Conservation (phyloP, 1,140 invertebrate species). For the Cephus cinctus region DNA sequence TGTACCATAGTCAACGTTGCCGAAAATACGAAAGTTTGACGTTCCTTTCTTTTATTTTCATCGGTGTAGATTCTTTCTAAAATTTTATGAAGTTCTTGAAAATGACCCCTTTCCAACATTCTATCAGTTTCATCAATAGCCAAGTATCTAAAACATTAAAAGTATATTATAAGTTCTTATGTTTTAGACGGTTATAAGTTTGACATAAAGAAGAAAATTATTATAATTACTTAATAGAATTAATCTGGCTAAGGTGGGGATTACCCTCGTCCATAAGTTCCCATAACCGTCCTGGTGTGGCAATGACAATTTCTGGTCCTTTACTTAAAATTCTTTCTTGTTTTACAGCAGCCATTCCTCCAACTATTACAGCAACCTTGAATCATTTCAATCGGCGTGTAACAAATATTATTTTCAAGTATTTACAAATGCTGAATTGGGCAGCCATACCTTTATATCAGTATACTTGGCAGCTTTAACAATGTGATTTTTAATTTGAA, state of each 20-base stretch:
- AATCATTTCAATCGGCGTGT: conserved; percentile 10
- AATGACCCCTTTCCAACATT: conserved; percentile 97
- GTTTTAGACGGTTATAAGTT: conserved; percentile 5
- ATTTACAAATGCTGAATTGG: neutral
- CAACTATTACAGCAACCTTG: conserved; percentile 76
- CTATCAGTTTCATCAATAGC: conserved; percentile 98
- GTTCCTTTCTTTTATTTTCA: conserved; percentile 56
- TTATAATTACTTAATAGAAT: conserved; percentile 64
- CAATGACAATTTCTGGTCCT: conserved; percentile 91
- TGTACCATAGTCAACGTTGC: conserved; percentile 94
- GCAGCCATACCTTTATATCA: conserved; percentile 60
- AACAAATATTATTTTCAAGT: conserved; percentile 8
- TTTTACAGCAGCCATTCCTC: conserved; percentile 88
- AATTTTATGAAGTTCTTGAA: conserved; percentile 85
- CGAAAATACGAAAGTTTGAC: conserved; percentile 97
- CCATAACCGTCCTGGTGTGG: conserved; percentile 95
- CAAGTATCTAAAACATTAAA: conserved; percentile 64
- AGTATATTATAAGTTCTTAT: conserved; percentile 16
- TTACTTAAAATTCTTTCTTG: conserved; percentile 82
- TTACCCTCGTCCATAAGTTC: conserved; percentile 82
- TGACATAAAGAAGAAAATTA: neutral
- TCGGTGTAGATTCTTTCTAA: conserved; percentile 78
- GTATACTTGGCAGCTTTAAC: conserved; percentile 79
- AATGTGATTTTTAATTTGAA: conserved; percentile 90
- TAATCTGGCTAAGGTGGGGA: conserved; percentile 69